Percentiles rank a stretch among this genome's conserved stretches.
phyloP scores from a whole-genome alignment of 2,797 vertebrate species.

The Xenentodon cancila region DNA sequence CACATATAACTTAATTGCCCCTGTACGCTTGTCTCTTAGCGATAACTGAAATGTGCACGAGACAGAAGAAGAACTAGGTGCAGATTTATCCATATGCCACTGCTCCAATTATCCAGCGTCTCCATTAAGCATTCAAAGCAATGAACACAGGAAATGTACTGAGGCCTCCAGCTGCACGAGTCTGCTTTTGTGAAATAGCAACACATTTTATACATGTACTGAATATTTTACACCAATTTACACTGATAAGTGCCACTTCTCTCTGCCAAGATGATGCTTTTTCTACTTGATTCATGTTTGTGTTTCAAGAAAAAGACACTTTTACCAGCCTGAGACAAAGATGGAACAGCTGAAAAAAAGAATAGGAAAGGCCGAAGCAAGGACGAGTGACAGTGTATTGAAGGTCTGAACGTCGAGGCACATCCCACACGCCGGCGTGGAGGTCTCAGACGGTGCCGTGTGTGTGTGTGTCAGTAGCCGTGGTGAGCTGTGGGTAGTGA shows the following conservation, averaged over 20 bases:
- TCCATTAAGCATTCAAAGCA: constrained; percentile 72
- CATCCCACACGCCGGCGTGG: constrained; percentile 9
- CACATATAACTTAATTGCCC: constrained; percentile 59
- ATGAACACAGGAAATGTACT: constrained; percentile 49
- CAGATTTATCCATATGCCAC: constrained; percentile 73
- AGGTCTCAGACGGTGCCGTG: constrained; percentile 22
- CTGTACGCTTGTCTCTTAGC: constrained; percentile 65
- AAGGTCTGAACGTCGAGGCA: constrained; percentile 3
- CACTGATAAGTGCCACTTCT: constrained; percentile 15
- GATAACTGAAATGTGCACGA: constrained; percentile 68
- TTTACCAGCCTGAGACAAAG: constrained; percentile 3
- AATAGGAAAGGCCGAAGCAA: background rate
- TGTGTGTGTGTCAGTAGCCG: constrained; percentile 51
- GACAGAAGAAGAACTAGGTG: constrained; percentile 48
- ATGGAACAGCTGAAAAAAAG: background rate
- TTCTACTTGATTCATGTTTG: constrained; percentile 19
- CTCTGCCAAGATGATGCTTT: constrained; percentile 21
- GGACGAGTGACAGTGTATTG: background rate
- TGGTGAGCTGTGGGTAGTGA: constrained; percentile 61
- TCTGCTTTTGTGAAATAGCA: constrained; percentile 25
- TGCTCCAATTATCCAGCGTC: constrained; percentile 78
- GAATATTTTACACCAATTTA: constrained; percentile 60
- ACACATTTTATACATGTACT: background rate
- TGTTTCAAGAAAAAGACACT: background rate
- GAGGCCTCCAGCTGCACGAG: constrained; percentile 47